Conservation (phyloP, 2,888 invertebrate species). For the Trissonchulus latispiculum region DNA sequence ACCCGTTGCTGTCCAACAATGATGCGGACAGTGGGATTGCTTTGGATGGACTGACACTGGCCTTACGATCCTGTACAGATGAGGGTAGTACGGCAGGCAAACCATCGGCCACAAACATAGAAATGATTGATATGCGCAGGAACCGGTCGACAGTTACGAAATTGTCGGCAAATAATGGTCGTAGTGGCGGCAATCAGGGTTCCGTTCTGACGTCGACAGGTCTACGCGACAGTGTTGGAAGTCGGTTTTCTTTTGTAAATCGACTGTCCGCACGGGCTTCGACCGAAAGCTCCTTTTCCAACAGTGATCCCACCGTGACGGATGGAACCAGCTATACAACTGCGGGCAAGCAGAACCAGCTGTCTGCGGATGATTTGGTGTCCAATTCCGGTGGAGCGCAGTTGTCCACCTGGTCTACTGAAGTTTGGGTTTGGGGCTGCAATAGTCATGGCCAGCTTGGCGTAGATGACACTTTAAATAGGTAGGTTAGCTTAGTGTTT, state of each 20-base stretch:
- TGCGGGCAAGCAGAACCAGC: neutral
- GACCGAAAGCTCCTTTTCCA: neutral
- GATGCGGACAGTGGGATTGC: neutral
- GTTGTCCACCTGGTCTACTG: neutral
- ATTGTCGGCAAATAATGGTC: too few relatives aligned
- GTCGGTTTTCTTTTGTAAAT: neutral
- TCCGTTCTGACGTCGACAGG: neutral
- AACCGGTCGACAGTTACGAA: too few relatives aligned
- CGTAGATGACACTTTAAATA: slow-evolving; percentile 17
- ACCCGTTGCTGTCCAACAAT: neutral
- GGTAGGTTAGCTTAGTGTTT: too few relatives aligned
- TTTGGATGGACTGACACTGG: neutral
- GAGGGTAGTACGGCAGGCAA: neutral
- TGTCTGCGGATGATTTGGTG: neutral
- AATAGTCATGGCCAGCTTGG: slow-evolving; percentile 24
- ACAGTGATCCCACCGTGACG: neutral
- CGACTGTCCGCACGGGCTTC: neutral
- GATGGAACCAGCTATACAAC: too few relatives aligned
- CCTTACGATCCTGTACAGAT: neutral
- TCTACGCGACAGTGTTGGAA: neutral
- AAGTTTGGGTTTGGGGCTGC: slow-evolving; percentile 24
- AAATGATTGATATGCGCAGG: neutral
- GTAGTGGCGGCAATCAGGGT: neutral
- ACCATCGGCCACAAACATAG: neutral
- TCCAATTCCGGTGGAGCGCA: neutral